Base-by-base conservation (phyloP, 2,797 vertebrate species). In the Pangasius sanitwongsei region DNA sequence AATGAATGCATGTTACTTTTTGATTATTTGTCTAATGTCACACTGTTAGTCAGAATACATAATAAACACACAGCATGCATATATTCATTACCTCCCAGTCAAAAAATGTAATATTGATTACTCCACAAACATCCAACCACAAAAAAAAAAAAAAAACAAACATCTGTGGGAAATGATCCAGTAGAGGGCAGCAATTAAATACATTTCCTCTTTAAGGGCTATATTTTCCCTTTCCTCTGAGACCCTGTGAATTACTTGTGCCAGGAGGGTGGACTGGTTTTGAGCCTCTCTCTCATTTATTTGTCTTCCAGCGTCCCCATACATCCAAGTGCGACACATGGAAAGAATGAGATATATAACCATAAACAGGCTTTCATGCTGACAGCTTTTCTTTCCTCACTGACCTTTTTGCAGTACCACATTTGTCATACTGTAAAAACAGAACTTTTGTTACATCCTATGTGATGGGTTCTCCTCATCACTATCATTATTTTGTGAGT, bases 121-220 rank as follows among this genome's bases (percentile, higher is more conserved):
- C 28, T 83, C 31, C 11, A 55, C 65, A 72, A 61, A 75, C 59
- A 85, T 16, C 0, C 78, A 83, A 20, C 11, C 59, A 53, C 1
- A 1, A 28, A 44, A 44, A 44, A 15, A 53, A 50, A 0, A 15
- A 1, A 28, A 44, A 44, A 44, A 13, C 83, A 61, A 50, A 37
- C 23, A 87, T 34, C 53, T 7, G 25, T 31, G 8, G 20, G 31
- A 57, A 65, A 31, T 25, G 1, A 9, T 78, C 86, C 95, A 93
- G 93, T 92, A 96, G 95, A 94, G 93, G 94, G 94, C 95, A 95
- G 93, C 93, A 87, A 93, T 61, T 70, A 61, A 80, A 65, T 28
- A 90, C 13, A 72, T 16, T 85, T 15, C n/a, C 15, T n/a, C 28
- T 25, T 31, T 70, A 59, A 41, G 55, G 31, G 2, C 12, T 59